These are phyloP conservation scores for Anastrepha ludens DNA, from an alignment of 1,140 invertebrate genomes.

Conservation along the genomic window DNA sequence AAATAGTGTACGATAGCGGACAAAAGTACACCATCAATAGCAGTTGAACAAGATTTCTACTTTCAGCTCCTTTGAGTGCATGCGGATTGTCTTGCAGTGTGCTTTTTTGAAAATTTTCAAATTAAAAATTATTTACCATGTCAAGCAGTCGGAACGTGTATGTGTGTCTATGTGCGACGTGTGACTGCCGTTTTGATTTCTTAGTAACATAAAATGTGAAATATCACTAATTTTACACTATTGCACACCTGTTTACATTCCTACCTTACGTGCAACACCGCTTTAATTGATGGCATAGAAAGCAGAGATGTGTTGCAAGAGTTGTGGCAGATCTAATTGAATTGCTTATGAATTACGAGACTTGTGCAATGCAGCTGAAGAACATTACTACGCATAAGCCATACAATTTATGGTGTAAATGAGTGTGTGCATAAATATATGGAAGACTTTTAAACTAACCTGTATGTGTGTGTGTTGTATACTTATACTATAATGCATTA, in stretches of 20 bases:
- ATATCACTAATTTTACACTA: neutral
- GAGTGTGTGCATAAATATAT: too few species aligned
- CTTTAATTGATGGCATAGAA: neutral
- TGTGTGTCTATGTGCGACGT: neutral
- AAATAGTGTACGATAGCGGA: too few species aligned
- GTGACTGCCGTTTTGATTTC: neutral
- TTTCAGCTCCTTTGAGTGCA: too few species aligned
- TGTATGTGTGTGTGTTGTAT: too few species aligned
- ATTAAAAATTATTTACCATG: conserved; percentile 33
- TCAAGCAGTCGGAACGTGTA: neutral
- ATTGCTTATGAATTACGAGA: conserved; percentile 6
- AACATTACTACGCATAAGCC: neutral
- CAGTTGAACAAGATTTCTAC: too few species aligned
- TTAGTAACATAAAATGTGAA: neutral
- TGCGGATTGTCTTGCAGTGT: neutral
- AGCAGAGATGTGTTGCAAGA: neutral
- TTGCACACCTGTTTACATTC: neutral
- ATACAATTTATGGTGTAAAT: too few species aligned
- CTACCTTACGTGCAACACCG: neutral
- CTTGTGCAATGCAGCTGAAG: neutral
- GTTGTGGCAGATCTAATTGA: neutral
- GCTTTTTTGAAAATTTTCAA: neutral
- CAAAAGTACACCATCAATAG: too few species aligned
- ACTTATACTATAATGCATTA: too few species aligned
- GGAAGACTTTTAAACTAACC: too few species aligned